Percentiles rank a stretch among this genome's conserved stretches.
Evolutionary conservation across 2,888 invertebrate species (phyloP).

Genomic region (Rotaria macrura): DNA sequence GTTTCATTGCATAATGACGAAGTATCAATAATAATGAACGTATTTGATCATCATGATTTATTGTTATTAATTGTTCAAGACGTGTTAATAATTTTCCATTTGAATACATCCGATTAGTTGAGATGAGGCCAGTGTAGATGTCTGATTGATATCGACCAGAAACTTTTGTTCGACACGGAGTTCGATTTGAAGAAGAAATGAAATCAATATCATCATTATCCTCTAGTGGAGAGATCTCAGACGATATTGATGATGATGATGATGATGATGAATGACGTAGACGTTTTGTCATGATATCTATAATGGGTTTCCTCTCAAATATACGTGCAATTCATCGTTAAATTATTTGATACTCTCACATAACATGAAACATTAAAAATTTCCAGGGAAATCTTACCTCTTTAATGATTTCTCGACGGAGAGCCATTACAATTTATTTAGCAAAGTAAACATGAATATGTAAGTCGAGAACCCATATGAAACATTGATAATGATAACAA

Average conservation of each 20-base stretch:
- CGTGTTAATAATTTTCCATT: neutral
- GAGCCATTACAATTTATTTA: neutral
- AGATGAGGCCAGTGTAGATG: neutral
- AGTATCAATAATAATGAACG: conserved; percentile 7
- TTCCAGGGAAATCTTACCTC: neutral
- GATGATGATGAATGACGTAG: neutral
- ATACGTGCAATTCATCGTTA: neutral
- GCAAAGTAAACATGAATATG: neutral
- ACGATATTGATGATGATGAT: neutral
- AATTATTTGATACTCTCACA: neutral
- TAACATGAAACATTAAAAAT: neutral
- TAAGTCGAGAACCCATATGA: neutral
- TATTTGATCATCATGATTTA: neutral
- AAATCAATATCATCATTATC: neutral
- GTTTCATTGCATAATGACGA: neutral
- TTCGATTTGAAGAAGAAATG: neutral
- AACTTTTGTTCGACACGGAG: neutral
- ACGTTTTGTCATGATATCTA: neutral
- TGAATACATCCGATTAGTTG: neutral
- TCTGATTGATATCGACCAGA: conserved; percentile 17
- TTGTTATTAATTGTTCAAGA: conserved; percentile 6
- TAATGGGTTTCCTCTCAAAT: neutral
- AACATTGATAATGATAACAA: neutral
- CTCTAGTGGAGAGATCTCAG: neutral
- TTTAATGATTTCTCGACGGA: neutral